These are phyloP conservation scores for Pterostichus niger DNA, from an alignment of 2,888 invertebrate genomes.

Conservation along the genomic window DNA sequence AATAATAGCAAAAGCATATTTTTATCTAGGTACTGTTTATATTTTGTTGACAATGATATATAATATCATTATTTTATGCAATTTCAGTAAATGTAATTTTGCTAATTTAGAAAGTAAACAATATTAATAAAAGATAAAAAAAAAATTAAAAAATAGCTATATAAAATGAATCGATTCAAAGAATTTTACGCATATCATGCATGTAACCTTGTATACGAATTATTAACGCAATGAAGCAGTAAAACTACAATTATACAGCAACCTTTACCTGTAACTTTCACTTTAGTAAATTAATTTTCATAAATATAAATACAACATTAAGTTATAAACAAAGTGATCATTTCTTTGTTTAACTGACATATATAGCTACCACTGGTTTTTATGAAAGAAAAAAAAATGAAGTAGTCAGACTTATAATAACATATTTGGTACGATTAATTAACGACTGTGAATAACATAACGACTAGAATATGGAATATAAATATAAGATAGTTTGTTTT, in stretches of 20 bases:
- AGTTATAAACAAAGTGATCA: slow-evolving; percentile 39
- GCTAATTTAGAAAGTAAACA: too few species aligned
- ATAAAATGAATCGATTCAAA: not conserved
- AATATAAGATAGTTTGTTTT: slow-evolving; percentile 43
- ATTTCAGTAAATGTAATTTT: too few species aligned
- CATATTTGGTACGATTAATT: slow-evolving; percentile 11
- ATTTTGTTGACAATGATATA: not conserved
- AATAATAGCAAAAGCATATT: too few species aligned
- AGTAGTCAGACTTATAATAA: slow-evolving; percentile 35
- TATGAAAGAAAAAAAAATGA: not conserved
- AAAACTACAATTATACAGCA: slow-evolving; percentile 46
- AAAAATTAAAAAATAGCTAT: not conserved
- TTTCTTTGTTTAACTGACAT: slow-evolving; percentile 42
- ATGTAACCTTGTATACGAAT: slow-evolving; percentile 43
- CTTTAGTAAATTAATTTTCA: slow-evolving; percentile 26
- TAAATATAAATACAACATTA: slow-evolving; percentile 26
- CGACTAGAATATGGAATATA: slow-evolving; percentile 18
- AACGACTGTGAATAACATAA: not conserved
- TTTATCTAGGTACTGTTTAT: not conserved
- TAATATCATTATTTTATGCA: not conserved
- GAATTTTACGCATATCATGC: slow-evolving; percentile 51
- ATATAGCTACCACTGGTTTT: slow-evolving; percentile 23
- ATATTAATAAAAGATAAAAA: not conserved
- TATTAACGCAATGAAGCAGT: slow-evolving; percentile 38
- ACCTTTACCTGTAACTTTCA: slow-evolving; percentile 30